These are phyloP conservation scores for Trypoxylon attenuatum DNA, from an alignment of 2,888 invertebrate genomes.

Conservation along the genomic window DNA sequence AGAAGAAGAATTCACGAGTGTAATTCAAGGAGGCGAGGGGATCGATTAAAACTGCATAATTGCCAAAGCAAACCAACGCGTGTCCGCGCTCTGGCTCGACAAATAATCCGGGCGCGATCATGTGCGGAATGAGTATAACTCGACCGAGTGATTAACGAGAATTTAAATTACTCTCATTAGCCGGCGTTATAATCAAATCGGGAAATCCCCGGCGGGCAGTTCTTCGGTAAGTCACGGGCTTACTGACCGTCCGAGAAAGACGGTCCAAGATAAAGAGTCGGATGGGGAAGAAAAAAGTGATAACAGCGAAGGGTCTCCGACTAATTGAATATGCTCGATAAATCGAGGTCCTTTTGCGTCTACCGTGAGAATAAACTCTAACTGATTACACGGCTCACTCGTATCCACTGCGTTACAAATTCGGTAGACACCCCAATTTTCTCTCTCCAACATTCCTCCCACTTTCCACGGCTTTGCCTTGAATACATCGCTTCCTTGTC, in stretches of 20 bases:
- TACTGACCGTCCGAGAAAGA: background rate
- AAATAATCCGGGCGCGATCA: constrained; percentile 30
- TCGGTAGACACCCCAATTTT: constrained; percentile 25
- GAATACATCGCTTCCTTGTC: background rate
- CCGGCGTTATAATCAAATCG: background rate
- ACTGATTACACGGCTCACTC: constrained; percentile 44
- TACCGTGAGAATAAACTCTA: constrained; percentile 62
- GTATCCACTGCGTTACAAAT: constrained; percentile 32
- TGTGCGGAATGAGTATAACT: constrained; percentile 25
- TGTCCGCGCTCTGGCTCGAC: constrained; percentile 10
- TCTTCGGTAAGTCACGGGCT: background rate
- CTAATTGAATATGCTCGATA: constrained; percentile 60
- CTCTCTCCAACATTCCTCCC: background rate
- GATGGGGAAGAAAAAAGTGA: constrained; percentile 8
- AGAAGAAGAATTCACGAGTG: background rate
- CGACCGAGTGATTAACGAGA: constrained; percentile 29
- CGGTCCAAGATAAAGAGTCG: constrained; percentile 1
- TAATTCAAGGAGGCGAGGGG: background rate
- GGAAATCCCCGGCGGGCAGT: background rate
- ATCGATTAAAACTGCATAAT: constrained; percentile 19
- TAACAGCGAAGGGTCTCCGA: too few relatives aligned
- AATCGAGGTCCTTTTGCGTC: constrained; percentile 63
- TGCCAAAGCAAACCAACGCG: constrained; percentile 33
- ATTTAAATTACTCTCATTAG: constrained; percentile 39
- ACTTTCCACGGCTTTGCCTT: constrained; percentile 3